Conservation (phyloP, 2,797 vertebrate genomes). For the Pangasius mekongensis region DNA sequence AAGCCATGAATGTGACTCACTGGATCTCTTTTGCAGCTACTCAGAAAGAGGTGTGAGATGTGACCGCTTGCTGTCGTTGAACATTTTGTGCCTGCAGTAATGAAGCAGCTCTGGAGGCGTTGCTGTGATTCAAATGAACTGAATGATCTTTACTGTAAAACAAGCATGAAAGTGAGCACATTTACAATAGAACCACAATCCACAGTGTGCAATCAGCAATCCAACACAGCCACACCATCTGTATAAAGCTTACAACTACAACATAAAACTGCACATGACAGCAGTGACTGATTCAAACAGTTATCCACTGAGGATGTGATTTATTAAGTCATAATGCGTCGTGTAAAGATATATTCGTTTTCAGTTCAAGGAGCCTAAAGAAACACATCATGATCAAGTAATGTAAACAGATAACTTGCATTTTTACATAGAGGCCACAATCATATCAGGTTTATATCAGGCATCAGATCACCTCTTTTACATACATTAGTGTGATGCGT, state of each 20-base stretch:
- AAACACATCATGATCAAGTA: neutral
- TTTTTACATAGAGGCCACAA: neutral
- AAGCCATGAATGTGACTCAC: constrained; percentile 24
- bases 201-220: neutral
- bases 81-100: constrained; percentile 32
- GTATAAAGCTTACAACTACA: neutral
- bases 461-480: neutral
- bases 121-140: constrained; percentile 50
- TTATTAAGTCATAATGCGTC: neutral
- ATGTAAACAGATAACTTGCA: neutral
- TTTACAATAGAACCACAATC: neutral
- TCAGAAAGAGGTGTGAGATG: constrained; percentile 9
- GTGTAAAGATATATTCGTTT: neutral
- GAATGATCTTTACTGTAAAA: constrained; percentile 45
- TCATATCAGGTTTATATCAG: neutral
- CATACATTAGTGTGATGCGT: neutral
- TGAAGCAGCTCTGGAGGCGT: constrained; percentile 44
- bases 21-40: constrained; percentile 17
- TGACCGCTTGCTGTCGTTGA: constrained; percentile 19
- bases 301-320: neutral
- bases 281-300: neutral
- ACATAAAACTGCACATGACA: neutral
- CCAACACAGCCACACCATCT: neutral
- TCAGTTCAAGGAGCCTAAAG: neutral
- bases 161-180: neutral